Conservation (phyloP, 2,888 invertebrate species). For the Apamea sordens region DNA sequence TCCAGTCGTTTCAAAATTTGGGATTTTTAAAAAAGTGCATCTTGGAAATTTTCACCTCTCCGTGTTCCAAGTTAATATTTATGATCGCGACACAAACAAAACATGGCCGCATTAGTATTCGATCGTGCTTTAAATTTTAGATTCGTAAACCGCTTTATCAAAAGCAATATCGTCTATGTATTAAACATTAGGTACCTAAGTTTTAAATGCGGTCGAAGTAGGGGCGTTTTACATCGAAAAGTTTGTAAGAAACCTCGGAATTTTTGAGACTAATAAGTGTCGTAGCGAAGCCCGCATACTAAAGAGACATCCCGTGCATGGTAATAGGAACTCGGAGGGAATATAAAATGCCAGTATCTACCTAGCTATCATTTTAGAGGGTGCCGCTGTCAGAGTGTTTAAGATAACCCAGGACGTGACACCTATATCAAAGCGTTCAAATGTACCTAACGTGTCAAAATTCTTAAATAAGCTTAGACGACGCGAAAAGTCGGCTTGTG, state of each 20-base stretch:
- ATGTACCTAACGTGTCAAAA: constrained; percentile 74
- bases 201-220: constrained; percentile 84
- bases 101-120: constrained; percentile 86
- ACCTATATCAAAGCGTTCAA: constrained; percentile 77
- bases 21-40: constrained; percentile 61
- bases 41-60: constrained; percentile 77
- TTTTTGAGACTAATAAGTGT: constrained; percentile 90
- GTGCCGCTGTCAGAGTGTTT: constrained; percentile 78
- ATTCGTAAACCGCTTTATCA: constrained; percentile 90
- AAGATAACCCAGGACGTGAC: constrained; percentile 80
- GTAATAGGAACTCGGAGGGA: constrained; percentile 85
- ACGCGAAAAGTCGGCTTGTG: constrained; percentile 57
- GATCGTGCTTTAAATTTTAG: constrained; percentile 89
- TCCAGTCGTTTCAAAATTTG: constrained; percentile 47
- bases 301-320: constrained; percentile 85
- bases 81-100: constrained; percentile 86
- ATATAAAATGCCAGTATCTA: constrained; percentile 85
- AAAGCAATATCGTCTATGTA: constrained; percentile 89
- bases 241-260: constrained; percentile 83
- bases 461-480: constrained; percentile 68
- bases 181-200: constrained; percentile 87
- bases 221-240: constrained; percentile 82
- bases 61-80: constrained; percentile 85
- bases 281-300: constrained; percentile 86
- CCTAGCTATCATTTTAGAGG: constrained; percentile 82